Base-by-base conservation (phyloP, 1,140 invertebrate species). In the Cecropterus lyciades region DNA sequence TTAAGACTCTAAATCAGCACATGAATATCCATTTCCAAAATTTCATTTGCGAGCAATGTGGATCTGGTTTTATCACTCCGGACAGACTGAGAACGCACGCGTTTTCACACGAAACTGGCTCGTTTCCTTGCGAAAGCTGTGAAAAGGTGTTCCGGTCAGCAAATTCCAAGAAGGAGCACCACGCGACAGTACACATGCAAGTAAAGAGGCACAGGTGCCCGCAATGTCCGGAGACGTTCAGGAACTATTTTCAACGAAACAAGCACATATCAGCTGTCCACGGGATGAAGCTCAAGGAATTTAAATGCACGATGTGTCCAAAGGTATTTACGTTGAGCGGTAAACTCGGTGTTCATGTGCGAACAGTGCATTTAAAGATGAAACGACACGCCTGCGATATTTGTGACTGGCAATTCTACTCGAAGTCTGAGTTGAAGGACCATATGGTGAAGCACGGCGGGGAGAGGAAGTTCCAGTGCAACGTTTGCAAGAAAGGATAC, bases 11-110 rank as follows among this genome's bases (percentile, higher is more conserved):
- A 6, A 82, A 92, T 3, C 84, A 87, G 5, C 93, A 93, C 20
- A 89, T 92, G 86, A 88, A 89, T 48, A 74, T 92, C 4, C 92
- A 93, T 51, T 89, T 86, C 27, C 85, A 87, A 48, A 87, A 84
- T 42, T 97, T 96, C 77, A 95, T 96, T 65, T 98, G 97, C 76
- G 96, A 96, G 65, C 93, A 96, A 14, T 98, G 97, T 75, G 93
- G 93, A 0, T 96, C 96, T 65, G 95, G 94, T 0, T 97, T 94
- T 79, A 80, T 89, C 6, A 87, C 89, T 0, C 85, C 85, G 5
- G 82, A 82, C 43, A 72, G 89, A 24, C 63, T 92, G 13, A 75
- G 87, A 17, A 85, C 80, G 0, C 93, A 94, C 46, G 73, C 79
- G 0, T 87, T 85, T 33, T 85, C 89, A 0, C 93, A 94, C 40